phyloP scores from a whole-genome alignment of 2,797 vertebrate species.

The Hippopotamyrus pictus region DNA sequence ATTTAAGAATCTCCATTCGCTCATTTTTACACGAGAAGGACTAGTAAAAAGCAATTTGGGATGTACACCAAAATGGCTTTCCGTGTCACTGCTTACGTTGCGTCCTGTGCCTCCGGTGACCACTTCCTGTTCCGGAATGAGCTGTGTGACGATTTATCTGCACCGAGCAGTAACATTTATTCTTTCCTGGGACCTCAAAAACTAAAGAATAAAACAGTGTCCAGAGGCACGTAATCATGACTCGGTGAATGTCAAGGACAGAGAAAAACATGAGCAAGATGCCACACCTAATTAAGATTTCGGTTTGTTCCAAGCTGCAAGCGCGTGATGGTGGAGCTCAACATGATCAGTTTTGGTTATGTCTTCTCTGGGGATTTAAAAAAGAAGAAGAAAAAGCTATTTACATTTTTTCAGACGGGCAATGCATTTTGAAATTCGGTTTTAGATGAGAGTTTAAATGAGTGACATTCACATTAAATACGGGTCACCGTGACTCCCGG shows the following conservation, averaged over 20 bases:
- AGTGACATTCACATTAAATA: constrained; percentile 21
- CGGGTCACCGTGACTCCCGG: background rate
- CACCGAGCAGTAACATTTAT: constrained; percentile 60
- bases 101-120: background rate
- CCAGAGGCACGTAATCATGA: constrained; percentile 50
- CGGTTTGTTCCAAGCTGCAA: constrained; percentile 55
- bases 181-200: constrained; percentile 51
- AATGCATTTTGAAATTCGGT: constrained; percentile 8
- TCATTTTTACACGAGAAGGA: background rate
- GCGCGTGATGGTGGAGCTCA: constrained; percentile 46
- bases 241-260: constrained; percentile 66
- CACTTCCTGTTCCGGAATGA: background rate
- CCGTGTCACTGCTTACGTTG: too few species aligned
- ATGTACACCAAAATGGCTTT: background rate
- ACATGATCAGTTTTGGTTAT: constrained; percentile 41
- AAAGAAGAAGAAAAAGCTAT: constrained; percentile 30
- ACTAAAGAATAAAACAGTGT: constrained; percentile 36
- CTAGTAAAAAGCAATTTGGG: background rate
- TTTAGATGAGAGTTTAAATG: constrained; percentile 14
- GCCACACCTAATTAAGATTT: constrained; percentile 59
- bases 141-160: background rate
- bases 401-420: constrained; percentile 39
- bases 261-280: constrained; percentile 47
- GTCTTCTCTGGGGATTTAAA: constrained; percentile 35
- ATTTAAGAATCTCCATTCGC: background rate